A percentile compares a stretch with the other conserved stretches of the same genome.
These are phyloP conservation scores for Hyaena hyaena DNA, from an alignment of 2,113 vertebrate genomes.

Conservation along the genomic window DNA sequence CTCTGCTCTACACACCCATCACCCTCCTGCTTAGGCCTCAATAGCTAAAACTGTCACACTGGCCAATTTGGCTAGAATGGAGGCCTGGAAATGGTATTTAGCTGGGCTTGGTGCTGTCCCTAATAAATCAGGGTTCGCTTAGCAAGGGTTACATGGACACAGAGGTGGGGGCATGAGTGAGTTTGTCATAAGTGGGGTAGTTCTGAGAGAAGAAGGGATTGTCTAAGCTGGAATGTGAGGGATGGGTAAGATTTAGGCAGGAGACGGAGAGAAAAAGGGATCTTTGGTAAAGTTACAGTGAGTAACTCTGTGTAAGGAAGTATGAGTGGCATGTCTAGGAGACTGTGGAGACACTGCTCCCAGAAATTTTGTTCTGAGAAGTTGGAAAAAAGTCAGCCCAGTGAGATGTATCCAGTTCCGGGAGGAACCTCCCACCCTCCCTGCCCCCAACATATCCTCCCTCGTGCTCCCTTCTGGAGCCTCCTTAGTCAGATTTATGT, in stretches of 20 bases:
- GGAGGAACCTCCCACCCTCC: neutral
- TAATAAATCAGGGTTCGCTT: neutral
- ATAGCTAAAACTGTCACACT: neutral
- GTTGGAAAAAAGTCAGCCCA: neutral
- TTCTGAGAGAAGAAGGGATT: neutral
- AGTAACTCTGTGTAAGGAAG: neutral
- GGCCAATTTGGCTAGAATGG: neutral
- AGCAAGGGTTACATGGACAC: neutral
- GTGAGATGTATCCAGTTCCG: neutral
- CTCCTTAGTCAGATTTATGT: neutral
- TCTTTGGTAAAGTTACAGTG: neutral
- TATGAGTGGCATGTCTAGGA: neutral
- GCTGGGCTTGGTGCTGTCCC: neutral
- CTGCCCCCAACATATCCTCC: fast-evolving
- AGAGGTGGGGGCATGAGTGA: neutral
- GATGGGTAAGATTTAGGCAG: neutral
- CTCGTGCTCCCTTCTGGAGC: fast-evolving
- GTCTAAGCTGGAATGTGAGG: neutral
- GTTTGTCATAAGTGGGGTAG: neutral
- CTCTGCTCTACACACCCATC: neutral
- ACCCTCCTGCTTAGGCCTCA: neutral
- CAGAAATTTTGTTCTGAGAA: neutral
- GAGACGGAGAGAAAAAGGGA: neutral
- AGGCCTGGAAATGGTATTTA: neutral
- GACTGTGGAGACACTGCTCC: neutral